Base-by-base conservation (phyloP, 2,113 vertebrate species). In the Sclerurus mexicanus region DNA sequence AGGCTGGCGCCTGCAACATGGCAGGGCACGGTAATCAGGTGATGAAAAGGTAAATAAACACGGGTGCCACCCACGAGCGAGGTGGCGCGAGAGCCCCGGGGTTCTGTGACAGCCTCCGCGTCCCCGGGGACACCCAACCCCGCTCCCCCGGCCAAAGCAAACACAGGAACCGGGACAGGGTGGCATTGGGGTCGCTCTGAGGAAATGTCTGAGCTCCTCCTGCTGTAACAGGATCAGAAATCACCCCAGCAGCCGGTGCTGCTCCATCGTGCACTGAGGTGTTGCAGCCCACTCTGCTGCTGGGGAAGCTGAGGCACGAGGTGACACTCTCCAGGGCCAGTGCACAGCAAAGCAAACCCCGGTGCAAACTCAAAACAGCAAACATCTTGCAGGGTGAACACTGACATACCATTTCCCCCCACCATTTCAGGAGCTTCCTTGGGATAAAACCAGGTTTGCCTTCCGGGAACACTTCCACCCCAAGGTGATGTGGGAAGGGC, bases 41-140 rank as follows among this genome's bases (percentile, higher is more conserved):
- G 96, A 72, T 44, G 79, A 94, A 71, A 87, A 96, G 90, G 87
- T 49, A 93, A 92, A 93, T 78, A 84, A 96, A 92, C 49, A 73
- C 3, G 31, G 79, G 94, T 79, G 91, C 87, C 93, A 96, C 85
- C 91, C 92, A 66, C 2, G 4, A 80, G 71, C 0, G 3, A 58
- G 79, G 69, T 9, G 2, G 63, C 14, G 5, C 3, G 49, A 71
- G 86, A 24, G 13, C n/a, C 85, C 72, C 3, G 0, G 67, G 60
- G 63, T 67, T n/a, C 84, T 5, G 42, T 1, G 5, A 59, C 79
- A 72, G 71, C 87, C n/a, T 11, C 14, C 0, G 0, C 3, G 44
- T n/a, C 94, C 90, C 78, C 5, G 0, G 20, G 80, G 86, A 84
- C 14, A 60, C 33, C 55, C 35, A 1, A 88, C 31, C 50, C 52